Conservation (phyloP, 1,140 invertebrate species). For the Hydropsyche tenuis region DNA sequence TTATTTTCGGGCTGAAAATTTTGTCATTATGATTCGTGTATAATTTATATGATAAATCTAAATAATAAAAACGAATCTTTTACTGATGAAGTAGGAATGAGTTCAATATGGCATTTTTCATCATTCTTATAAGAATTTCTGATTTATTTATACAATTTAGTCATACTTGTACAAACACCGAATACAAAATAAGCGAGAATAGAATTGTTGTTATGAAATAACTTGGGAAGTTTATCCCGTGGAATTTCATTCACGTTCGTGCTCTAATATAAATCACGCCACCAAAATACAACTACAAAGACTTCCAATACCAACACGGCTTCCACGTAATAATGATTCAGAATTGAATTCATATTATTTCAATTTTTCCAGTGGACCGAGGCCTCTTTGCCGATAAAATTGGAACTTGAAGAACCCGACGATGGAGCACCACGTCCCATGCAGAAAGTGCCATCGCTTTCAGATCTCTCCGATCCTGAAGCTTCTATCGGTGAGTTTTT, state of each 20-base stretch:
- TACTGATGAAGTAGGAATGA: too few relatives aligned
- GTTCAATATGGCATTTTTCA: too few relatives aligned
- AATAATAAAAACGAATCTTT: too few relatives aligned
- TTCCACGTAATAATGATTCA: too few relatives aligned
- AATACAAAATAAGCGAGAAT: too few relatives aligned
- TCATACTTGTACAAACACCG: too few relatives aligned
- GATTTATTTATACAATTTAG: too few relatives aligned
- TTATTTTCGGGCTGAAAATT: too few relatives aligned
- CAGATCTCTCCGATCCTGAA: conserved; percentile 82
- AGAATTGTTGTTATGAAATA: not conserved
- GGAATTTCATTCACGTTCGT: not conserved
- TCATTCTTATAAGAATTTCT: too few relatives aligned
- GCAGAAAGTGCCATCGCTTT: conserved; percentile 84
- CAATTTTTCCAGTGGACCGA: conserved; percentile 56
- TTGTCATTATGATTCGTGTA: too few relatives aligned
- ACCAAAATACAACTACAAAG: not conserved
- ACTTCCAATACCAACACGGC: not conserved
- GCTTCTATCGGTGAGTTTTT: conserved; percentile 78
- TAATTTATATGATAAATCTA: too few relatives aligned
- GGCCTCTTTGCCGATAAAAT: conserved; percentile 72
- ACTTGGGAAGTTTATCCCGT: not conserved
- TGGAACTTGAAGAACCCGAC: conserved; percentile 65
- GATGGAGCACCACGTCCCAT: conserved; percentile 66
- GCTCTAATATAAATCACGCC: not conserved
- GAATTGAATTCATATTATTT: conserved; percentile 7